A percentile compares a stretch with the other conserved stretches of the same genome.
Evolutionary conservation across 2,113 vertebrate genomes (phyloP).

Genomic region (Takifugu flavidus): DNA sequence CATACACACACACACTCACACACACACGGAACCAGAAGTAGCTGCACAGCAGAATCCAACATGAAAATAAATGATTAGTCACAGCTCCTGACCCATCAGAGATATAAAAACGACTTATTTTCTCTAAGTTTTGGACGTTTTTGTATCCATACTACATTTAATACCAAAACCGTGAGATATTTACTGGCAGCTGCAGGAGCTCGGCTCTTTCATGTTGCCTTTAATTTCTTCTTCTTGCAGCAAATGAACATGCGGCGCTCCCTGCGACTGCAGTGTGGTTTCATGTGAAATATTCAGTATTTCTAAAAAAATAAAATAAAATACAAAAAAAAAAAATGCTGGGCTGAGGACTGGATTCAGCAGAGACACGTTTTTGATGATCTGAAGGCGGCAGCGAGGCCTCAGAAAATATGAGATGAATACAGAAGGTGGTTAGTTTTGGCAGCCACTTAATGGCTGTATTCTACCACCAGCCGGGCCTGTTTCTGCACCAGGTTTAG

Average conservation of each 20-base stretch:
- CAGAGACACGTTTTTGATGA: slow-evolving; percentile 17
- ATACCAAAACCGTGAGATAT: background rate
- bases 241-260: slow-evolving; percentile 19
- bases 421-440: background rate
- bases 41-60: slow-evolving; percentile 26
- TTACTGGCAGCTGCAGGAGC: background rate
- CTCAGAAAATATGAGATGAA: slow-evolving; percentile 6
- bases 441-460: slow-evolving; percentile 2
- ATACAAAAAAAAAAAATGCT: slow-evolving; percentile 1
- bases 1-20: background rate
- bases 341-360: slow-evolving; percentile 14
- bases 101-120: background rate
- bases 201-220: slow-evolving; percentile 1
- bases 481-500: background rate
- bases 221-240: slow-evolving; percentile 19
- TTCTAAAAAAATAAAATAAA: background rate
- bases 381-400: slow-evolving; percentile 23
- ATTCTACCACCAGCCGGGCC: slow-evolving; percentile 3
- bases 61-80: slow-evolving; percentile 27
- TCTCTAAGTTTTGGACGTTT: slow-evolving; percentile 12
- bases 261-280: slow-evolving; percentile 6
- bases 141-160: slow-evolving; percentile 12
- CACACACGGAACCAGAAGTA: slow-evolving; percentile 6
- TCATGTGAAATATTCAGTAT: slow-evolving; percentile 25
- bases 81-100: background rate